phyloP scores from a whole-genome alignment of 2,888 invertebrate genomes.

The Cryptocheilus praepositus region DNA sequence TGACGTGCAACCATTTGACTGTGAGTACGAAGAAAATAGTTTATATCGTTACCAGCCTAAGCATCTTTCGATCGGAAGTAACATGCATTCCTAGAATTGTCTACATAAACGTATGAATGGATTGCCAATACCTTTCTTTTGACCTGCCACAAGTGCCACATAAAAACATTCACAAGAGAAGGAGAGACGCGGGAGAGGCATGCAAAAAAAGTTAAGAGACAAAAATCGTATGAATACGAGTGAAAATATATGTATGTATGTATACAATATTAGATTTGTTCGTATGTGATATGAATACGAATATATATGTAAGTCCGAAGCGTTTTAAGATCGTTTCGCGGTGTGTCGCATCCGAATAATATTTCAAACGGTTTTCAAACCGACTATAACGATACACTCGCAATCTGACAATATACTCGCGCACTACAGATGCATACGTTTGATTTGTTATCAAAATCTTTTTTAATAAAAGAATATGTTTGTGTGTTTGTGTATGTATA shows the following conservation, averaged over 20 bases:
- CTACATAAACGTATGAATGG: conserved; percentile 71
- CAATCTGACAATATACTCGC: too few species aligned
- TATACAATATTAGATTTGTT: conserved; percentile 49
- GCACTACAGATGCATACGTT: too few species aligned
- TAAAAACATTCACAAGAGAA: conserved; percentile 84
- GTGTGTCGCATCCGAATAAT: too few species aligned
- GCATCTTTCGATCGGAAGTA: conserved; percentile 9
- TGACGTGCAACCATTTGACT: too few species aligned
- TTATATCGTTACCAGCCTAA: background rate
- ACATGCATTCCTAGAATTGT: conserved; percentile 57
- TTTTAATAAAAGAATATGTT: too few species aligned
- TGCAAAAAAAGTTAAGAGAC: conserved; percentile 78
- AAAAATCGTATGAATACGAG: conserved; percentile 70
- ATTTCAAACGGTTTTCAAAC: too few species aligned
- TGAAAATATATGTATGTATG: conserved; percentile 56
- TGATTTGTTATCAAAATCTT: too few species aligned
- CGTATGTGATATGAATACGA: conserved; percentile 32
- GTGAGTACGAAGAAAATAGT: too few species aligned
- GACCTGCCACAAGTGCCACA: conserved; percentile 84
- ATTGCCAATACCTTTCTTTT: conserved; percentile 80
- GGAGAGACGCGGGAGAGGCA: conserved; percentile 82
- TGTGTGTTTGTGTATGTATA: too few species aligned
- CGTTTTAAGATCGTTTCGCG: background rate
- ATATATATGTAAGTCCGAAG: background rate
- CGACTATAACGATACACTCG: too few species aligned